These are phyloP conservation scores for Cistogaster globosa DNA, from an alignment of 2,888 invertebrate species.

Conservation along the genomic window DNA sequence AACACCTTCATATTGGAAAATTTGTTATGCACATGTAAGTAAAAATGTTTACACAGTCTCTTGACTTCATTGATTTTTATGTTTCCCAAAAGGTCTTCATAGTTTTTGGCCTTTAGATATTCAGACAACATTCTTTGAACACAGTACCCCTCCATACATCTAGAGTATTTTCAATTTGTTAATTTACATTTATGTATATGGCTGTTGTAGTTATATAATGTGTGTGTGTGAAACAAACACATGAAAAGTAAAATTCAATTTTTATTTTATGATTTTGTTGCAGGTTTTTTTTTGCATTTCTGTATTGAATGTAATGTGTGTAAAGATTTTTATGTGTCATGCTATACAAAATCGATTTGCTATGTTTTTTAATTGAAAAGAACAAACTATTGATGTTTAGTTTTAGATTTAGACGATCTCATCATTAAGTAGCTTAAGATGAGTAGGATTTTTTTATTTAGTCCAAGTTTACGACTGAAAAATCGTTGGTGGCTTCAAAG, in stretches of 20 bases:
- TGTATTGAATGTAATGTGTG: constrained; percentile 51
- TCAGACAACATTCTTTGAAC: constrained; percentile 47
- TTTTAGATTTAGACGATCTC: constrained; percentile 52
- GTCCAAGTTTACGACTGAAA: constrained; percentile 31
- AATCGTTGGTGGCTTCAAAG: constrained; percentile 57
- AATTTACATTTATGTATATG: constrained; percentile 1
- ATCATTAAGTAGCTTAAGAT: constrained; percentile 61
- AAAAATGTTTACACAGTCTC: constrained; percentile 37
- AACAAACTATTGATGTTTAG: constrained; percentile 55
- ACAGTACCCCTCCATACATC: constrained; percentile 24
- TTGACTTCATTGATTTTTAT: constrained; percentile 61
- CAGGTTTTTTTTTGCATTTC: not conserved
- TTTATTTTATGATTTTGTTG: constrained; percentile 41
- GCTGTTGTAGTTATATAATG: not conserved
- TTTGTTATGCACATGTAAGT: constrained; percentile 34
- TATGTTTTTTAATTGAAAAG: constrained; percentile 81
- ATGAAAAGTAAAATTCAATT: not conserved
- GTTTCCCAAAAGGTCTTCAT: constrained; percentile 62
- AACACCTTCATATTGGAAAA: constrained; percentile 63
- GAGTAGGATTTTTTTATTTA: constrained; percentile 15
- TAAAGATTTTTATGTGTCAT: constrained; percentile 71
- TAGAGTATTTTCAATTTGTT: constrained; percentile 61
- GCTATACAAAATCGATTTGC: constrained; percentile 80
- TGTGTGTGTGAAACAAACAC: not conserved
- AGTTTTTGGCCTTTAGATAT: constrained; percentile 63